Percentiles rank a stretch among this genome's conserved stretches.
phyloP scores from a whole-genome alignment of 2,888 invertebrate species.

The Aphrophora alni region DNA sequence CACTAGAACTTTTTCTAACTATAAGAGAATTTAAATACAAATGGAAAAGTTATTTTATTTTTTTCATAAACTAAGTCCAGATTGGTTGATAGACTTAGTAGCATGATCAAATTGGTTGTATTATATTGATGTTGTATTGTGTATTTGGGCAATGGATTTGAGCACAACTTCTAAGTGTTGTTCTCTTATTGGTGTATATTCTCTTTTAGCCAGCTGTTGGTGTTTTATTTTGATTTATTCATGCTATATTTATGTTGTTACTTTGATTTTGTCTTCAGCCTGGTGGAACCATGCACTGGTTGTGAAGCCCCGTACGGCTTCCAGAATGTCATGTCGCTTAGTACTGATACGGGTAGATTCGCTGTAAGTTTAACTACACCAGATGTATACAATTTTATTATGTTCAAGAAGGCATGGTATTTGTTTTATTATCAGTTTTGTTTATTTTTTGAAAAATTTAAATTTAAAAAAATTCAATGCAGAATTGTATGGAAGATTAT shows the following conservation, averaged over 20 bases:
- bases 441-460: not conserved
- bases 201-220: not conserved
- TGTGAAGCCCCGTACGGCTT: slow-evolving; percentile 98
- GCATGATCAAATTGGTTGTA: not conserved
- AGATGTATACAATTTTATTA: not conserved
- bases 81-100: not conserved
- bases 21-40: too few relatives aligned
- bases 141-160: too few relatives aligned
- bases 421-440: not conserved
- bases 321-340: slow-evolving; percentile 91
- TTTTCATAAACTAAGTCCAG: not conserved
- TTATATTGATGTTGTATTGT: too few relatives aligned
- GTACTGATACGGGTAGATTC: slow-evolving; percentile 81
- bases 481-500: too few relatives aligned
- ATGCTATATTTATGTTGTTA: not conserved
- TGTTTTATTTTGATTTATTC: not conserved
- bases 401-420: not conserved
- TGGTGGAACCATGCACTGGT: slow-evolving; percentile 72
- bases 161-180: not conserved
- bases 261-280: slow-evolving; percentile 58
- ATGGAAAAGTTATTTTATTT: too few relatives aligned
- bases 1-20: too few relatives aligned
- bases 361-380: slow-evolving; percentile 70
- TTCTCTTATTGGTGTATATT: slow-evolving; percentile 11
- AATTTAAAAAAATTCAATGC: too few relatives aligned